Conservation (phyloP, 1,140 invertebrate species). For the Neodiprion pinetum region DNA sequence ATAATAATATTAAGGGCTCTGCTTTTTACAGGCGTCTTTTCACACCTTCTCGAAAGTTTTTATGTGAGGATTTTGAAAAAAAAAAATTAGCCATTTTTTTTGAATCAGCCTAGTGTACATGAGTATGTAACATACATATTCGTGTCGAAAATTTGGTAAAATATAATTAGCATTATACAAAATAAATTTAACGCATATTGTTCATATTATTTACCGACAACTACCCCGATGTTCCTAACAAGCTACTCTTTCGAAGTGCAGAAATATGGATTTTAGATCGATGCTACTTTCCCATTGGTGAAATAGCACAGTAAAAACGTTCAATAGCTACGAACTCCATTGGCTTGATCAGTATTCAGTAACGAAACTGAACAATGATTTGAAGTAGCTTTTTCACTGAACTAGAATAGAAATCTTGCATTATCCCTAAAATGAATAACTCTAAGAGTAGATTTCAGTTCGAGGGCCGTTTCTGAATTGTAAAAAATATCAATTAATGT, state of each 20-base stretch:
- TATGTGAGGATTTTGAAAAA: too few species aligned
- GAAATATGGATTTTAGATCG: background rate
- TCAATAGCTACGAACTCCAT: background rate
- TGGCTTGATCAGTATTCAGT: background rate
- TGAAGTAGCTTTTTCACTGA: background rate
- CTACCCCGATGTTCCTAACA: background rate
- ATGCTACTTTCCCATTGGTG: background rate
- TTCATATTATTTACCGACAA: background rate
- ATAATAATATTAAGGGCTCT: too few species aligned
- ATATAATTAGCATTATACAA: background rate
- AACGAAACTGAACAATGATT: background rate
- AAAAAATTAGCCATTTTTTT: too few species aligned
- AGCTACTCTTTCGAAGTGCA: background rate
- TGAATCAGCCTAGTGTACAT: too few species aligned
- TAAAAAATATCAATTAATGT: too few species aligned
- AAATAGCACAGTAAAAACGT: too few species aligned
- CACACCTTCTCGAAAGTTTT: too few species aligned
- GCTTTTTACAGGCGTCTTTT: too few species aligned
- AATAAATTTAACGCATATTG: background rate
- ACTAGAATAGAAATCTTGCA: too few species aligned
- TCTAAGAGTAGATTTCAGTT: too few species aligned
- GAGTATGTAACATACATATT: background rate
- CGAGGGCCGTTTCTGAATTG: too few species aligned
- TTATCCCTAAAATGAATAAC: too few species aligned
- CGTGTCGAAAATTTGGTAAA: background rate